Percentiles rank a stretch among this genome's conserved stretches.
Conservation (phyloP, 2,888 invertebrate species). For the Elegia similella region DNA sequence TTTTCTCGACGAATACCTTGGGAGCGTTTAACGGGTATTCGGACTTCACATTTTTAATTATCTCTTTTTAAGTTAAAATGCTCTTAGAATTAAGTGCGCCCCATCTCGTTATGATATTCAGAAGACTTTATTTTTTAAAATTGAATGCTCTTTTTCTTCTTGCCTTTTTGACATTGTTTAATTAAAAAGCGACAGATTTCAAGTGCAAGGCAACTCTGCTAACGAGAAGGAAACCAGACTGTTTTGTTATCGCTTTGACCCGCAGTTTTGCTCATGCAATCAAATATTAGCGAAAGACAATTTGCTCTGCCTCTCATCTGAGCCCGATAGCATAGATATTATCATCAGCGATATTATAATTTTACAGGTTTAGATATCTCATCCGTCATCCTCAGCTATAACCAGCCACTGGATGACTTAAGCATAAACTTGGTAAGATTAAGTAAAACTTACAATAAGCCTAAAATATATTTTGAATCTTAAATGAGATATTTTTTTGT, state of each 20-base stretch:
- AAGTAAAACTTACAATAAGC: too few relatives aligned
- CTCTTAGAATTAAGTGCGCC: slow-evolving; percentile 6
- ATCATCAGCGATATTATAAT: too few relatives aligned
- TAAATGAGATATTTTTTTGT: too few relatives aligned
- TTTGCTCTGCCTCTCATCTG: too few relatives aligned
- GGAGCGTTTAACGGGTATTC: slow-evolving; percentile 7
- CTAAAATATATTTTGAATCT: too few relatives aligned
- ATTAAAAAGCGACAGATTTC: not conserved
- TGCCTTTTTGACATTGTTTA: not conserved
- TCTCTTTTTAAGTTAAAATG: slow-evolving; percentile 8
- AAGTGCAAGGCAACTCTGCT: not conserved
- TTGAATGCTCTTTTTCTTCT: not conserved
- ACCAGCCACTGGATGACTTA: too few relatives aligned
- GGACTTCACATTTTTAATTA: slow-evolving; percentile 14
- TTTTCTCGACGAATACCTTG: slow-evolving; percentile 17
- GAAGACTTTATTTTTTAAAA: not conserved
- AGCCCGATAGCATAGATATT: too few relatives aligned
- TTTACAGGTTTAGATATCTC: too few relatives aligned
- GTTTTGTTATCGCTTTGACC: not conserved
- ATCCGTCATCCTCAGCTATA: too few relatives aligned
- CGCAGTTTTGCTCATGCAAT: too few relatives aligned
- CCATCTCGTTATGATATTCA: slow-evolving; percentile 4
- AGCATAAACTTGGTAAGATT: too few relatives aligned
- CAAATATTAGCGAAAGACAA: too few relatives aligned
- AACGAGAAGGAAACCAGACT: not conserved